Base-by-base conservation (phyloP, 2,888 invertebrate genomes). In the Sycophila texana region DNA sequence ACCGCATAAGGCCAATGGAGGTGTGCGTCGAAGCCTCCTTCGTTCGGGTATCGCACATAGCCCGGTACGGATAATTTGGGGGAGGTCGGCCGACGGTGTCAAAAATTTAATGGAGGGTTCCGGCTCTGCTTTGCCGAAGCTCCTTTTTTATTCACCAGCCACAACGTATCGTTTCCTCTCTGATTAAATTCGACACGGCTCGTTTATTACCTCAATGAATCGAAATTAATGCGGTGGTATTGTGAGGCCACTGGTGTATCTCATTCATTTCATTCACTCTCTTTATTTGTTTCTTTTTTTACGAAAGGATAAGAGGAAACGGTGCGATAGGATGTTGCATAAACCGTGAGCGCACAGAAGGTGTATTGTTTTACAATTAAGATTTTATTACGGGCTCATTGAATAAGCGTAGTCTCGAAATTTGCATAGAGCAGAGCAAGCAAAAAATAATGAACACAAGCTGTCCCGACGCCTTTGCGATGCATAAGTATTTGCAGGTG, bases 61-160 rank as follows among this genome's bases (percentile, higher is more conserved):
- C 14, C 53, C 16, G 12, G 53, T 13, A 13, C 12, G 55, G 18
- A 39, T 26, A 22, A 72, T 81, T 82, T 39, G 18, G 51, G 39
- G 22, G n/a, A 72, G 73, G 39, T 7, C 39, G 57, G 79, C 79
- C 79, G 39, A 5, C 39, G 57, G 79, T 80, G 81, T 80, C 77
- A 77, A 78, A 74, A 78, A 22, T 10, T 77, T 76, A 81, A 82
- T 70, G 74, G 68, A 73, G 63, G 73, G 73, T 81, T 81, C 70
- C 75, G 63, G 67, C 51, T 18, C n/a, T 68, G 10, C 22, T 7
- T 18, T 10, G 47, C 16, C 26, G 39, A 16, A 12, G 7, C 14
- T 26, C 13, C 14, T 55, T 39, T 26, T 51, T 73, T 53, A 20
- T 5, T 63, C 20, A 39, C 39, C 63, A 39, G n/a, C 18, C 47